Percentiles rank a stretch among this genome's conserved stretches.
Conservation (phyloP, 2,888 invertebrate species). For the Tinea semifulvella region DNA sequence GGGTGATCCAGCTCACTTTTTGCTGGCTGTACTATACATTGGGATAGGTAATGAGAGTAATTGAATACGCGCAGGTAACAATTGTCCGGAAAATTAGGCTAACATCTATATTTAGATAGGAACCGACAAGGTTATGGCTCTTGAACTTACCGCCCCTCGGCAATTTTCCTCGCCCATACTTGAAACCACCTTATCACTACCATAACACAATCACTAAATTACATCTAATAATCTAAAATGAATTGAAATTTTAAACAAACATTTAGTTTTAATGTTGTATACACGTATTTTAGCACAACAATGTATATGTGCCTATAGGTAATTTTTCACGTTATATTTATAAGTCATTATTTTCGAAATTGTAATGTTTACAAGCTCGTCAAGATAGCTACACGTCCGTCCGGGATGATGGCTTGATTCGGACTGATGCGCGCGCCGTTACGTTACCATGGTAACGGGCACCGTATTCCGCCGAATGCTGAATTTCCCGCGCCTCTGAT, state of each 20-base stretch:
- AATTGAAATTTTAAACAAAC: no score
- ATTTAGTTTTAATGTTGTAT: no score
- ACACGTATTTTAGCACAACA: no score
- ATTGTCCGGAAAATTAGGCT: slow-evolving; percentile 4
- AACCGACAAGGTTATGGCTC: neutral
- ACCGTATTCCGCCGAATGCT: slow-evolving; percentile 22
- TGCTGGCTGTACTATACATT: neutral
- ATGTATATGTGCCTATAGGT: no score
- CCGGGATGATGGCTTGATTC: slow-evolving; percentile 28
- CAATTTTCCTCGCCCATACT: slow-evolving; percentile 1
- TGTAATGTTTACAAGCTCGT: slow-evolving; percentile 10
- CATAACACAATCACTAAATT: no score
- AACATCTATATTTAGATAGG: slow-evolving; percentile 1
- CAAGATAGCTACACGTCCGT: slow-evolving; percentile 33
- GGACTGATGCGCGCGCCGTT: slow-evolving; percentile 58
- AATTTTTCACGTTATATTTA: no score
- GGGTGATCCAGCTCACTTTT: no score
- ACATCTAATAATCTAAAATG: no score
- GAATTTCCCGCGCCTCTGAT: no score
- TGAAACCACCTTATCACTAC: neutral
- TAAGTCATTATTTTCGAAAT: neutral
- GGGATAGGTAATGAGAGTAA: neutral
- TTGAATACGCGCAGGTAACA: neutral
- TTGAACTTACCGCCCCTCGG: neutral
- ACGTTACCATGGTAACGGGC: slow-evolving; percentile 45